phyloP scores from a whole-genome alignment of 1,140 invertebrate genomes.

The Brachionus manjavacas region DNA sequence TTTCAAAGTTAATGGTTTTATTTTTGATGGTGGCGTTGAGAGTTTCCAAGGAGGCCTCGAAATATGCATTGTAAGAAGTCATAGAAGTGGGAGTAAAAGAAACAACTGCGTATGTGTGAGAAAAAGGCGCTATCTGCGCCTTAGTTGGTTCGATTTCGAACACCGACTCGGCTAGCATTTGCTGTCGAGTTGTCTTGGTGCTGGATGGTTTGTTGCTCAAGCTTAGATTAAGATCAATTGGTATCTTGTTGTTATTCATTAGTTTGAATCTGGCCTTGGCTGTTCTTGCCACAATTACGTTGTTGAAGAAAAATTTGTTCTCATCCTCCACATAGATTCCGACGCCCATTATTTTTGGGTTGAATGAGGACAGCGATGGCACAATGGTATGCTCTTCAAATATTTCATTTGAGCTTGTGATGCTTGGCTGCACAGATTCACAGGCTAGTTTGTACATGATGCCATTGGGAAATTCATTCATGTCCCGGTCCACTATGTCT shows the following conservation, averaged over 20 bases:
- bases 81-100: conserved; percentile 56
- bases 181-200: conserved; percentile 43
- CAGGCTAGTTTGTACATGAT: conserved; percentile 54
- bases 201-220: conserved; percentile 43
- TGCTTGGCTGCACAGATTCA: conserved; percentile 55
- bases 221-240: conserved; percentile 53
- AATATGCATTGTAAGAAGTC: conserved; percentile 52
- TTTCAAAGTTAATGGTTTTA: conserved; percentile 52
- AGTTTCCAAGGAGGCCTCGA: conserved; percentile 55
- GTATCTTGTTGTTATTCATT: conserved; percentile 55
- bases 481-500: conserved; percentile 51
- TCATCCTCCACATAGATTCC: conserved; percentile 57
- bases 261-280: conserved; percentile 57
- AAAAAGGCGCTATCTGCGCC: conserved; percentile 53
- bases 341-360: conserved; percentile 43
- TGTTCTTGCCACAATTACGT: conserved; percentile 55
- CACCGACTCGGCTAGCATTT: conserved; percentile 46
- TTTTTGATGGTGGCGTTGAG: conserved; percentile 48
- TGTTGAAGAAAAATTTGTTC: conserved; percentile 57
- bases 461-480: conserved; percentile 49
- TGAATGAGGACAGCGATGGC: conserved; percentile 44
- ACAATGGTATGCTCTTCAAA: conserved; percentile 58
- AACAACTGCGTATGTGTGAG: conserved; percentile 54
- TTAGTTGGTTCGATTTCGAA: conserved; percentile 56
- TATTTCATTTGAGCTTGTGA: conserved; percentile 53